Conservation (phyloP, 2,888 invertebrate genomes). For the Diabrotica balteata region DNA sequence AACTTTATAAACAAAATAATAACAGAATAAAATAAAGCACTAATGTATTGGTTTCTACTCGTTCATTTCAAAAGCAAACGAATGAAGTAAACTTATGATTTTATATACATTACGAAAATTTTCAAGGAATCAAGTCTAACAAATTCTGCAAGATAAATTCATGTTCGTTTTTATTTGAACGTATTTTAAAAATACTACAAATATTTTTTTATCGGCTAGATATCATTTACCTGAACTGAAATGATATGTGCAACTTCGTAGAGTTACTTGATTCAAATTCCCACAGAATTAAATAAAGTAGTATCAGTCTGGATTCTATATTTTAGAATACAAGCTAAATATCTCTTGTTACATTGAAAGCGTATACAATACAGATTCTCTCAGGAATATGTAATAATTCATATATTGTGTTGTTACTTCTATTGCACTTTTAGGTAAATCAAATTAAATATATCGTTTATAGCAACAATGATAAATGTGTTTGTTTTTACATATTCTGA, state of each 20-base stretch:
- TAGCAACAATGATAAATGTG: no score
- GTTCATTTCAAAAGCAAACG: neutral
- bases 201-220: conserved; percentile 27
- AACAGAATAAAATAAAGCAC: no score
- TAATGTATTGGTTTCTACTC: neutral
- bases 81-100: no score
- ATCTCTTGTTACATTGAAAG: conserved; percentile 15
- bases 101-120: no score
- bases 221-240: conserved; percentile 46
- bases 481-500: no score
- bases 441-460: no score
- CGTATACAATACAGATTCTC: neutral
- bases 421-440: no score
- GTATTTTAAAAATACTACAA: conserved; percentile 25
- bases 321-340: conserved; percentile 7
- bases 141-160: conserved; percentile 32
- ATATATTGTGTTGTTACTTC: no score
- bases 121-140: conserved; percentile 28
- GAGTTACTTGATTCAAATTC: conserved; percentile 20
- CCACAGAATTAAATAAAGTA: conserved; percentile 5
- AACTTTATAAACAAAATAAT: no score
- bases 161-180: conserved; percentile 9
- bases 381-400: neutral
- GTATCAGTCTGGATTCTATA: conserved; percentile 15
- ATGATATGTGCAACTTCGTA: conserved; percentile 46